These are phyloP conservation scores for Lampropteryx suffumata DNA, from an alignment of 2,888 invertebrate genomes.

Conservation along the genomic window DNA sequence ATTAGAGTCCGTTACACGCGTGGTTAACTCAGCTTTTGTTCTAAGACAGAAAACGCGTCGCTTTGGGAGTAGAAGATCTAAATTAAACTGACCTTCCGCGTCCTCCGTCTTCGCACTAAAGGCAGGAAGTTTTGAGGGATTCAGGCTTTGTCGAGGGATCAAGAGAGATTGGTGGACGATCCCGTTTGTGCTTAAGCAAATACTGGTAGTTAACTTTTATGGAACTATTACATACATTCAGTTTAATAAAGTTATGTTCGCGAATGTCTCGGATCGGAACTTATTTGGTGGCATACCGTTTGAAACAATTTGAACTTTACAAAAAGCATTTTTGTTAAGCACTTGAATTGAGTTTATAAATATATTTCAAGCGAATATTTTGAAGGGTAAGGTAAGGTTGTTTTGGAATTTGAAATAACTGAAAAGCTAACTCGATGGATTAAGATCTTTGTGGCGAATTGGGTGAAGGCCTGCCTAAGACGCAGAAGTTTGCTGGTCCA, in stretches of 20 bases:
- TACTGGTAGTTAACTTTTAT: constrained; percentile 73
- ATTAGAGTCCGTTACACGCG: constrained; percentile 43
- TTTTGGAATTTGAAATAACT: no score
- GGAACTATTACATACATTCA: constrained; percentile 67
- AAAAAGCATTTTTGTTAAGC: constrained; percentile 21
- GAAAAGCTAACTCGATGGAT: no score
- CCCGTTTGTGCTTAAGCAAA: constrained; percentile 65
- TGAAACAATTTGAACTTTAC: constrained; percentile 24
- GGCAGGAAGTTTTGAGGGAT: constrained; percentile 34
- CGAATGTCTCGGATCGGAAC: constrained; percentile 41
- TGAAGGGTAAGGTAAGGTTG: constrained; percentile 2
- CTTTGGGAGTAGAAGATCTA: constrained; percentile 59
- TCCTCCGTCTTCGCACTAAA: constrained; percentile 35
- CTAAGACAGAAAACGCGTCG: constrained; percentile 60
- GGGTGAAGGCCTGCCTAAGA: no score
- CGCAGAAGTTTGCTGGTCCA: no score
- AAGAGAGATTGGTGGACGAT: constrained; percentile 40
- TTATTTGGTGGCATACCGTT: constrained; percentile 40
- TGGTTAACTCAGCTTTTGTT: constrained; percentile 58
- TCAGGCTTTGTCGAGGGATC: constrained; percentile 39
- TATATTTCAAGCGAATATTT: neutral
- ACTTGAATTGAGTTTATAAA: constrained; percentile 5
- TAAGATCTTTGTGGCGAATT: no score
- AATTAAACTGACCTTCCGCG: constrained; percentile 56
- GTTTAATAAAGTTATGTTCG: constrained; percentile 67